phyloP scores from a whole-genome alignment of 2,797 vertebrate genomes.

The Leontocebus nigricollis region DNA sequence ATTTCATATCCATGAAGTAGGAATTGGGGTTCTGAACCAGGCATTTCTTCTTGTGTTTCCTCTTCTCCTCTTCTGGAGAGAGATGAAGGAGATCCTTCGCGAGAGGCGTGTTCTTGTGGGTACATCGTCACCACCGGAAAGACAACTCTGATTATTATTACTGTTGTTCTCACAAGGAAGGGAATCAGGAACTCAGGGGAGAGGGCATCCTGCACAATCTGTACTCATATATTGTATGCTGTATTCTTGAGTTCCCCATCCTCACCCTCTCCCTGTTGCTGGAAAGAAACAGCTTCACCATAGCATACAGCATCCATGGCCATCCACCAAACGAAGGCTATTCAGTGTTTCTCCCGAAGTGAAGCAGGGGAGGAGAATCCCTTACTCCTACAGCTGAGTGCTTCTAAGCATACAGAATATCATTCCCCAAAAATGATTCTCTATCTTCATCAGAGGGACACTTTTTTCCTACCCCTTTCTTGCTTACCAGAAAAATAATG shows the following conservation, averaged over 20 bases:
- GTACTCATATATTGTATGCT: neutral
- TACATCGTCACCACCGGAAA: neutral
- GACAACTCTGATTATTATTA: neutral
- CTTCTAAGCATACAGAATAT: neutral
- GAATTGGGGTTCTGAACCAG: neutral
- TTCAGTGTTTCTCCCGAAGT: neutral
- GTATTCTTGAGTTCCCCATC: neutral
- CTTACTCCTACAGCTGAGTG: neutral
- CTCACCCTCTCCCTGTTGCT: neutral
- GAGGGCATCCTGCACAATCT: neutral
- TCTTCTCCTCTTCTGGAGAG: neutral
- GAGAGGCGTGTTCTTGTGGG: neutral
- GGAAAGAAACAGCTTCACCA: neutral
- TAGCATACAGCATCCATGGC: neutral
- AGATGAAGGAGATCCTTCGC: neutral
- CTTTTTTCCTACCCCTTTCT: neutral
- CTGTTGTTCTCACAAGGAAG: slow-evolving; percentile 6
- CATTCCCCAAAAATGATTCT: neutral
- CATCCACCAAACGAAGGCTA: neutral
- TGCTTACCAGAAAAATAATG: neutral
- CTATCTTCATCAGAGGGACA: neutral
- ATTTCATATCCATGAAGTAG: neutral
- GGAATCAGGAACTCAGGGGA: neutral
- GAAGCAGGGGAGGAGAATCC: neutral
- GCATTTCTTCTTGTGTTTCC: neutral